phyloP scores from a whole-genome alignment of 2,113 vertebrate genomes.

The Lycocorax pyrrhopterus region DNA sequence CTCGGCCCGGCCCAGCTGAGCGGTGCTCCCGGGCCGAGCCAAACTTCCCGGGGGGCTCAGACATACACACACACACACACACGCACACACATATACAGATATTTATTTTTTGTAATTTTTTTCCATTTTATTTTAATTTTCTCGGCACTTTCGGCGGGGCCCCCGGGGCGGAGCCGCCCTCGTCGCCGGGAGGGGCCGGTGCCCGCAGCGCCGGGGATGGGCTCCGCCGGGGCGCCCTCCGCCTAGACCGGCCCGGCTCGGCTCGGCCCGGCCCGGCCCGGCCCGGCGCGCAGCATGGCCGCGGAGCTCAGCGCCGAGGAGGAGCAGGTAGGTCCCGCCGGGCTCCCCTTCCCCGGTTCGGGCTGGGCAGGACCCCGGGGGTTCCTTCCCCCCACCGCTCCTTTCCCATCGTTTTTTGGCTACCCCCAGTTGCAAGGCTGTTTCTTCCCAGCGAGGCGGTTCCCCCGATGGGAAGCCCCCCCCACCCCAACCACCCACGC shows the following conservation, averaged over 20 bases:
- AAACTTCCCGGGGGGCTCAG: not conserved
- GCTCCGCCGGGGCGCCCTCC: not conserved
- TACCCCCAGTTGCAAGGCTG: not conserved
- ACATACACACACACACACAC: not conserved
- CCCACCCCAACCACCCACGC: not conserved
- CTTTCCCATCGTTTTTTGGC: not conserved
- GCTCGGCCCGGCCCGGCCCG: not conserved
- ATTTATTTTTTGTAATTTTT: not conserved
- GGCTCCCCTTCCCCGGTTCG: not conserved
- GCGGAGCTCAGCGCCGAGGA: slow-evolving; percentile 75
- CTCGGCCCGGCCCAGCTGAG: not conserved
- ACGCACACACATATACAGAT: no score
- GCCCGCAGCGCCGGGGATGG: not conserved
- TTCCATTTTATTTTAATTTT: not conserved
- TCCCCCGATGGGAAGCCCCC: not conserved
- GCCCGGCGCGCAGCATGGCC: slow-evolving; percentile 52
- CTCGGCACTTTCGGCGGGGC: not conserved
- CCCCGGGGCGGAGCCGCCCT: not conserved
- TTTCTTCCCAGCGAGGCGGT: not conserved
- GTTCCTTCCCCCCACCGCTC: not conserved
- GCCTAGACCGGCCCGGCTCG: not conserved
- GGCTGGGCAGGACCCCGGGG: not conserved
- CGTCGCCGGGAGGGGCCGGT: not conserved
- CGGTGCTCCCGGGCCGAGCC: not conserved
- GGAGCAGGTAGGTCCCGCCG: slow-evolving; percentile 69